A percentile compares a stretch with the other conserved stretches of the same genome.
Evolutionary conservation across 2,797 vertebrate genomes (phyloP).

Genomic region (Anabas testudineus): DNA sequence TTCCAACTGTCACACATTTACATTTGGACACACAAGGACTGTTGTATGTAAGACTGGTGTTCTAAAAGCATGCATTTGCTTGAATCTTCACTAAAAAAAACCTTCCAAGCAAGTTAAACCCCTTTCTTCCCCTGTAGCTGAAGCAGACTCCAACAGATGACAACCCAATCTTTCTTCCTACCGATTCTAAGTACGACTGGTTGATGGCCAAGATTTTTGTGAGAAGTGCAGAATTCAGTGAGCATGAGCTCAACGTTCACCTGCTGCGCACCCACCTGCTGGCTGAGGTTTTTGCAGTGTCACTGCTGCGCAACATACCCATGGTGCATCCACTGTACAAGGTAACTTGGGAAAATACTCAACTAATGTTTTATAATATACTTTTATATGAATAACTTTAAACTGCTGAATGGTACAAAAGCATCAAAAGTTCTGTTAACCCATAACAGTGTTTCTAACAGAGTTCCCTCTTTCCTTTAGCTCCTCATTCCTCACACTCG

Average conservation of each 20-base stretch:
- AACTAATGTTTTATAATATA: too few species aligned
- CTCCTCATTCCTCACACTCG: slow-evolving; percentile 74
- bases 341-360: slow-evolving; percentile 48
- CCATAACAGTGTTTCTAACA: neutral
- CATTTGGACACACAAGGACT: too few species aligned
- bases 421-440: neutral
- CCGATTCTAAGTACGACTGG: slow-evolving; percentile 75
- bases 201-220: slow-evolving; percentile 74
- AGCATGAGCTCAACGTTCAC: slow-evolving; percentile 70
- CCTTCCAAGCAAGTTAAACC: too few species aligned
- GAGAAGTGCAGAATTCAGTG: slow-evolving; percentile 68
- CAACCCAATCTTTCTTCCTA: slow-evolving; percentile 74
- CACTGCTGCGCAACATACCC: slow-evolving; percentile 81
- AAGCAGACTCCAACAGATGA: slow-evolving; percentile 74
- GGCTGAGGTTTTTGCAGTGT: slow-evolving; percentile 81
- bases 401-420: neutral
- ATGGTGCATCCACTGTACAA: slow-evolving; percentile 78
- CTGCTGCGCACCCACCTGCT: slow-evolving; percentile 84
- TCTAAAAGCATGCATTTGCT: too few species aligned
- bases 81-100: too few species aligned
- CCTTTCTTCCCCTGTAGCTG: slow-evolving; percentile 51
- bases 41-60: too few species aligned
- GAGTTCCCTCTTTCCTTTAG: slow-evolving; percentile 14
- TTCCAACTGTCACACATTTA: too few species aligned
- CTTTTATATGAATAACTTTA: too few species aligned